Conservation (phyloP, 2,888 invertebrate genomes). For the Polydesmus complanatus region DNA sequence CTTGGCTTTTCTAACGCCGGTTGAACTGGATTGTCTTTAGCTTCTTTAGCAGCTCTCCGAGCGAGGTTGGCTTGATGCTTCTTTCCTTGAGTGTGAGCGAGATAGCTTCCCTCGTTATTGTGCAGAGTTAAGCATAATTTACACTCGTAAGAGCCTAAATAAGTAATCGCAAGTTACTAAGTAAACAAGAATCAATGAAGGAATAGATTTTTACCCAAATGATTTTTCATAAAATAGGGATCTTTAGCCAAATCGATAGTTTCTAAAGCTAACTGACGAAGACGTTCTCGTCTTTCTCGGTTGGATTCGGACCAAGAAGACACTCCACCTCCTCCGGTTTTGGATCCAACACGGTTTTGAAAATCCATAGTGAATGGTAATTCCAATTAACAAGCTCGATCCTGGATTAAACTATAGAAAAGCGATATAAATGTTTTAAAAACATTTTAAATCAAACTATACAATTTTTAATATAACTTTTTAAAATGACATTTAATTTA, state of each 20-base stretch:
- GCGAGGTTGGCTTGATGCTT: conserved; percentile 99
- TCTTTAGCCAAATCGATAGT: conserved; percentile 98
- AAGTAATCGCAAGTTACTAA: neutral
- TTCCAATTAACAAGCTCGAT: too few species aligned
- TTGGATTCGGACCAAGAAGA: conserved; percentile 99
- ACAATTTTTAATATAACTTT: too few species aligned
- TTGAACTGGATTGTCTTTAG: conserved; percentile 85
- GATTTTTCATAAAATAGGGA: conserved; percentile 99
- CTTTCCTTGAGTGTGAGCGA: conserved; percentile 98
- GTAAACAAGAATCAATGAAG: neutral
- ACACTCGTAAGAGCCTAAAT: conserved; percentile 85
- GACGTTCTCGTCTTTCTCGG: conserved; percentile 84
- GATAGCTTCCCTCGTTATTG: conserved; percentile 97
- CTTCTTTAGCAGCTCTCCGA: conserved; percentile 93
- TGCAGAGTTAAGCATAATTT: conserved; percentile 95
- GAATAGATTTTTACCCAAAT: conserved; percentile 50
- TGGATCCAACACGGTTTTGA: conserved; percentile 96
- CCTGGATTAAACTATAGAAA: too few species aligned
- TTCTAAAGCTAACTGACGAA: conserved; percentile 89
- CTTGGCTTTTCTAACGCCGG: conserved; percentile 88
- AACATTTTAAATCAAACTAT: too few species aligned
- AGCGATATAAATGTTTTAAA: too few species aligned
- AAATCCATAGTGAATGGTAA: conserved; percentile 99
- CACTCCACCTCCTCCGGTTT: conserved; percentile 98
- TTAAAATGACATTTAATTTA: too few species aligned